Conservation (phyloP, 2,113 vertebrate genomes). For the Lonchura striata region DNA sequence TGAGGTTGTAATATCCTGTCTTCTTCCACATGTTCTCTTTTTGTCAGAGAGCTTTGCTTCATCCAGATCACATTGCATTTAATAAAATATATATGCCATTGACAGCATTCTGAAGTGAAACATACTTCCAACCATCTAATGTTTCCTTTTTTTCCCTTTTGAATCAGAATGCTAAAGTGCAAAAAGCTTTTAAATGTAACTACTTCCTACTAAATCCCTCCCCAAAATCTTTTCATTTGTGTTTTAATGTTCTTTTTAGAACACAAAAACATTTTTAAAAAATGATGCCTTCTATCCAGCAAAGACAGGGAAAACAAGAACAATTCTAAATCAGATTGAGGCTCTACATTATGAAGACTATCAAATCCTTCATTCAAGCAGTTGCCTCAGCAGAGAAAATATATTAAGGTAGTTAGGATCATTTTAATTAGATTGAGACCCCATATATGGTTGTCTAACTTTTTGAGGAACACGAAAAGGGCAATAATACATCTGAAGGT, state of each 20-base stretch:
- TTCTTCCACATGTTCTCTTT: background rate
- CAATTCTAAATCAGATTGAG: conserved; percentile 15
- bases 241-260: background rate
- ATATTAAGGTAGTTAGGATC: conserved; percentile 29
- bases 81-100: background rate
- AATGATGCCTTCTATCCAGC: background rate
- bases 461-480: conserved; percentile 11
- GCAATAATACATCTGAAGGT: conserved; percentile 9
- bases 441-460: background rate
- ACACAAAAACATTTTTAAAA: background rate
- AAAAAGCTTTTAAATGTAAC: background rate
- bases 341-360: background rate
- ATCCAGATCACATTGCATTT: background rate
- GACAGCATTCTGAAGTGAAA: background rate
- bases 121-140: background rate
- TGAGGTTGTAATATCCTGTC: background rate
- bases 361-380: conserved; percentile 30
- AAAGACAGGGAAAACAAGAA: background rate
- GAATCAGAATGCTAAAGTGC: background rate
- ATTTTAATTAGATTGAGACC: conserved; percentile 43
- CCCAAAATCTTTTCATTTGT: background rate
- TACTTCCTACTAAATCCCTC: background rate
- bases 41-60: background rate
- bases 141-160: background rate
- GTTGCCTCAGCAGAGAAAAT: conserved; percentile 34